Conservation (phyloP, 2,797 vertebrate species). For the Naso thynnoides region DNA sequence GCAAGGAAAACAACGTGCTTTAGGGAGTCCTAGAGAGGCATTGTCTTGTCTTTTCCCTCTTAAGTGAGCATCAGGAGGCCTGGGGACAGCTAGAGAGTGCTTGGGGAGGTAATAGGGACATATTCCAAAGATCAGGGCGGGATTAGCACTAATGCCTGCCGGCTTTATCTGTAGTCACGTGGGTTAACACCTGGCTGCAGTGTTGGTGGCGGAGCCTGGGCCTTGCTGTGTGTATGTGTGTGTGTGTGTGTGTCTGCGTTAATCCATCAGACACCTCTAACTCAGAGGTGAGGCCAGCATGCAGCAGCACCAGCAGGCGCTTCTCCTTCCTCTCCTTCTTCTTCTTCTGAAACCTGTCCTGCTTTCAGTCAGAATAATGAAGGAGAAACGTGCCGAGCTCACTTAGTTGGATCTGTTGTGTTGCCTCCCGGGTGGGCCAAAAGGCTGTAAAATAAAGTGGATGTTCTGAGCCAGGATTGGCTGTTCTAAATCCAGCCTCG, state of each 20-base stretch:
- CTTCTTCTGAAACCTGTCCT: constrained; percentile 21
- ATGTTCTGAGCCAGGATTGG: constrained; percentile 73
- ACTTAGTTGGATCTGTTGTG: constrained; percentile 22
- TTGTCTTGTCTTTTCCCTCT: constrained; percentile 68
- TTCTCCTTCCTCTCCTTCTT: constrained; percentile 9
- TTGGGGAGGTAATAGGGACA: constrained; percentile 79
- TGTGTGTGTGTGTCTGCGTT: constrained; percentile 57
- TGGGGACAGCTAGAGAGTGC: constrained; percentile 76
- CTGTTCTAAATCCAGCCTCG: constrained; percentile 68
- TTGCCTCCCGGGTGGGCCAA: constrained; percentile 42
- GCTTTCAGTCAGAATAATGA: constrained; percentile 30
- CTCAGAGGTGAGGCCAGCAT: constrained; percentile 66
- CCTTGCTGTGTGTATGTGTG: constrained; percentile 41
- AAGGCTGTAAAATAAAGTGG: constrained; percentile 66
- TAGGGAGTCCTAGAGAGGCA: constrained; percentile 63
- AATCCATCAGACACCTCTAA: constrained; percentile 79
- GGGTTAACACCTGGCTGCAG: constrained; percentile 85
- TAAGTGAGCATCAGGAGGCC: constrained; percentile 77
- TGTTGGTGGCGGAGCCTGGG: constrained; percentile 66
- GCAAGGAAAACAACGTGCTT: constrained; percentile 59
- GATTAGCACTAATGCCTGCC: constrained; percentile 87
- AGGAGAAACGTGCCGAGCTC: constrained; percentile 31
- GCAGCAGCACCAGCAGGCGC: constrained; percentile 39
- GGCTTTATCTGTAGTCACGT: constrained; percentile 87
- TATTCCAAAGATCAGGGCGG: constrained; percentile 86